Base-by-base conservation (phyloP, 2,888 invertebrate genomes). In the Hetaerina titia region DNA sequence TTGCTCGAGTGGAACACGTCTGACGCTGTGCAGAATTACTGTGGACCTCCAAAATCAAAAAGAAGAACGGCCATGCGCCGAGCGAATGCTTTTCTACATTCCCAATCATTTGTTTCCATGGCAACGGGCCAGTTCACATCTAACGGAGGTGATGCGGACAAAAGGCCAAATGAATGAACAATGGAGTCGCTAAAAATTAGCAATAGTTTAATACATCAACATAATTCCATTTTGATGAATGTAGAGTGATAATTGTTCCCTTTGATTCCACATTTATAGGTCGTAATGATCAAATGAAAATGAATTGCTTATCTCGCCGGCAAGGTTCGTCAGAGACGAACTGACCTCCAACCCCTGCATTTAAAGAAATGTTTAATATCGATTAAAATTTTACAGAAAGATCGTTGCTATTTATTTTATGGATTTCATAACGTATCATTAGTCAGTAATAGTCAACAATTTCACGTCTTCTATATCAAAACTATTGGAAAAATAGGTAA, bases 51-150 rank as follows among this genome's bases (percentile, higher is more conserved):
- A 31, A 69, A 81, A 31, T 81, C 81, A 13, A 69, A 45, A 2
- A 22, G 81, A 81, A 81, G 31, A 81, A 25, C 15, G 22, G 13
- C 25, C 81, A 31, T 31, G 81, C 31, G 25, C 11, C 25, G 4
- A 9, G 31, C 25, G 81, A 25, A 81, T 31, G 81, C 81, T 81
- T 81, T n/a, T 31, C 81, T n/a, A 13, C 81, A 25, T 22, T 31
- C 81, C 81, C 31, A 81, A 81, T 81, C 81, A 81, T 81, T 31
- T 31, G 81, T 81, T 15, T 81, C 81, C 81, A 81, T 81, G 81
- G 31, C 81, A 81, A 81, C 81, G 81, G 81, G 31, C 25, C 81
- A 81, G 81, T 31, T 81, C 81, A 81, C 81, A 81, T 4, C 31
- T 19, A 31, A 81, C 31, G 31, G 81, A 81, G 81, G 81, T 81